Conservation (phyloP, 2,797 vertebrate genomes). For the Cuniculus paca region DNA sequence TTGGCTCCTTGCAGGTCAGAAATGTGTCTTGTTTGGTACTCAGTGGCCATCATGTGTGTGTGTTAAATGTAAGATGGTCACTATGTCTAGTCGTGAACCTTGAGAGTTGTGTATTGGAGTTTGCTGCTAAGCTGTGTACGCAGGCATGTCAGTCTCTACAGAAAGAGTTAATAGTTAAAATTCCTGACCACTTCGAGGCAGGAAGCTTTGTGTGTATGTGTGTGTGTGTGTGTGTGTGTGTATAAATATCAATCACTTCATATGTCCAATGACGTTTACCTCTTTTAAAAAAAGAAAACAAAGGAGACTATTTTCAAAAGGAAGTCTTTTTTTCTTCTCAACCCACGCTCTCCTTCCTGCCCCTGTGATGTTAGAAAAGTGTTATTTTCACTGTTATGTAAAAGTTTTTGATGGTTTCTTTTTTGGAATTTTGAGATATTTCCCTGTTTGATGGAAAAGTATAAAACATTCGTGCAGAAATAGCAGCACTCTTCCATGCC, state of each 20-base stretch:
- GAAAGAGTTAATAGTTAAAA: not conserved
- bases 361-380: slow-evolving; percentile 61
- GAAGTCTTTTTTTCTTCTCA: slow-evolving; percentile 52
- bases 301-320: slow-evolving; percentile 62
- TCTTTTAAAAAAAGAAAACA: slow-evolving; percentile 14
- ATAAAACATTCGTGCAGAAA: not conserved
- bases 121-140: not conserved
- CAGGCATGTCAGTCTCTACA: not conserved
- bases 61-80: no score
- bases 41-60: not conserved
- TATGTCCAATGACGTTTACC: not conserved
- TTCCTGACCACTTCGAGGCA: not conserved
- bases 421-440: slow-evolving; percentile 32
- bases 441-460: slow-evolving; percentile 44
- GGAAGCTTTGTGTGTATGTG: not conserved
- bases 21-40: not conserved
- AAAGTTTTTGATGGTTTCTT: slow-evolving; percentile 58
- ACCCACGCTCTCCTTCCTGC: slow-evolving; percentile 71
- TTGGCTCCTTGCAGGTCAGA: not conserved
- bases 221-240: not conserved
- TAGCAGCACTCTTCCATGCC: fast-evolving
- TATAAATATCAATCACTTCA: not conserved
- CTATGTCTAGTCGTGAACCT: not conserved
- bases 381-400: slow-evolving; percentile 61
- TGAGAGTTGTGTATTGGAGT: not conserved